Percentiles rank a stretch among this genome's conserved stretches.
phyloP scores from a whole-genome alignment of 2,888 invertebrate species.

The Mesochorus sp. region DNA sequence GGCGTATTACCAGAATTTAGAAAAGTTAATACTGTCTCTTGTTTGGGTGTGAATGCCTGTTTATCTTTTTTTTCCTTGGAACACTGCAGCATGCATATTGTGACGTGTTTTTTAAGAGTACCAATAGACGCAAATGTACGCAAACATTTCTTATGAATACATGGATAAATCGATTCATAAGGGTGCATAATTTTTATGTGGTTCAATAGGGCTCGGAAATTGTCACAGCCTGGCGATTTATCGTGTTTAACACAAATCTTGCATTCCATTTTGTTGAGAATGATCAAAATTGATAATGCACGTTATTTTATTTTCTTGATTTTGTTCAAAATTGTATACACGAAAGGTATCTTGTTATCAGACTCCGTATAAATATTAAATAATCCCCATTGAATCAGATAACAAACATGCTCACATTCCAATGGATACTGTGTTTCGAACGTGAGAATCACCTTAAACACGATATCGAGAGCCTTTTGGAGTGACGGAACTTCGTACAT shows the following conservation, averaged over 20 bases:
- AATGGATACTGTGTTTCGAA: constrained; percentile 7
- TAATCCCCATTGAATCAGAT: constrained; percentile 35
- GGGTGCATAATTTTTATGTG: not conserved
- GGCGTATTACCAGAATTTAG: no score
- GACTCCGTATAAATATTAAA: constrained; percentile 22
- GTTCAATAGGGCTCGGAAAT: not conserved
- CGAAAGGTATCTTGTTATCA: constrained; percentile 32
- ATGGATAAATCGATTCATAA: not conserved
- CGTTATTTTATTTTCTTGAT: no score
- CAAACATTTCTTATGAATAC: not conserved
- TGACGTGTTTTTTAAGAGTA: no score
- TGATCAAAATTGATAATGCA: no score
- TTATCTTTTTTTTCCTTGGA: no score
- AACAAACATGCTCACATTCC: constrained; percentile 27
- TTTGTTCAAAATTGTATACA: constrained; percentile 40
- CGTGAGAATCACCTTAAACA: constrained; percentile 20
- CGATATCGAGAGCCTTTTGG: constrained; percentile 13
- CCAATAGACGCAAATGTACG: no score
- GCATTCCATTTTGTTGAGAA: constrained; percentile 2
- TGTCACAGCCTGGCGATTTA: not conserved
- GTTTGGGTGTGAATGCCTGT: no score
- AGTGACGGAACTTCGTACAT: constrained; percentile 17
- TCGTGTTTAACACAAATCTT: not conserved
- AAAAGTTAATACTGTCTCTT: no score
- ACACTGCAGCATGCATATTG: no score